These are phyloP conservation scores for Tetragnatha montana DNA, from an alignment of 2,888 invertebrate species.

Conservation along the genomic window DNA sequence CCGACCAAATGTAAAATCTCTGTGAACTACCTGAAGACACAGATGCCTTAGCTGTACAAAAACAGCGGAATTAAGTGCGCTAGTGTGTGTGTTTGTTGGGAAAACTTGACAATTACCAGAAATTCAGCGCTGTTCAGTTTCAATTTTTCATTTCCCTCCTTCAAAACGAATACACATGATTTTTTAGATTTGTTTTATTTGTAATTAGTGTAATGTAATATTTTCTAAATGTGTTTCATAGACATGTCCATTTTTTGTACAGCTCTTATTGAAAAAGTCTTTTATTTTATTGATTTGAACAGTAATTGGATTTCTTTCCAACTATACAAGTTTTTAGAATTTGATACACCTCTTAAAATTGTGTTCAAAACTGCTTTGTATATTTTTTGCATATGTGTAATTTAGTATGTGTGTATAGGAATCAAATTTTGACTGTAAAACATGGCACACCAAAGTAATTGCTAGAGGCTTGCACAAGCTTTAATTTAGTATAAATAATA, in stretches of 20 bases:
- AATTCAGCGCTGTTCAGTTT: slow-evolving; percentile 11
- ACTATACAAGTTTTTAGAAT: slow-evolving; percentile 5
- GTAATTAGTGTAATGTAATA: slow-evolving; percentile 70
- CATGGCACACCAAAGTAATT: background rate
- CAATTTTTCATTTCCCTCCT: slow-evolving; percentile 9
- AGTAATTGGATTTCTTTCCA: slow-evolving; percentile 51
- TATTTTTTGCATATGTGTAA: slow-evolving; percentile 6
- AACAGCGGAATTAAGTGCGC: slow-evolving; percentile 42
- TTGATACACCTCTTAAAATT: slow-evolving; percentile 23
- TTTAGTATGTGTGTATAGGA: slow-evolving; percentile 22
- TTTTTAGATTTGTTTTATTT: slow-evolving; percentile 65
- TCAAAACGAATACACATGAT: slow-evolving; percentile 29
- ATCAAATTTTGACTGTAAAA: slow-evolving; percentile 3
- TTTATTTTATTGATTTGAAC: slow-evolving; percentile 66
- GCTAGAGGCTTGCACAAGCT: slow-evolving; percentile 16
- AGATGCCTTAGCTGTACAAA: slow-evolving; percentile 67
- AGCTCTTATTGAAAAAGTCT: slow-evolving; percentile 52
- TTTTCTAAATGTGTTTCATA: slow-evolving; percentile 40
- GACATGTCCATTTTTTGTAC: slow-evolving; percentile 55
- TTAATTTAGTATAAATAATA: background rate
- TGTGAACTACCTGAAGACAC: slow-evolving; percentile 44
- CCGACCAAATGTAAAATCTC: slow-evolving; percentile 68
- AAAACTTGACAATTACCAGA: background rate
- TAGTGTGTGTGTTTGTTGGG: slow-evolving; percentile 10
- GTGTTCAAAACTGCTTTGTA: slow-evolving; percentile 15